Evolutionary conservation across 2,888 invertebrate genomes (phyloP).

Genomic region (Drosophila neonasuta): DNA sequence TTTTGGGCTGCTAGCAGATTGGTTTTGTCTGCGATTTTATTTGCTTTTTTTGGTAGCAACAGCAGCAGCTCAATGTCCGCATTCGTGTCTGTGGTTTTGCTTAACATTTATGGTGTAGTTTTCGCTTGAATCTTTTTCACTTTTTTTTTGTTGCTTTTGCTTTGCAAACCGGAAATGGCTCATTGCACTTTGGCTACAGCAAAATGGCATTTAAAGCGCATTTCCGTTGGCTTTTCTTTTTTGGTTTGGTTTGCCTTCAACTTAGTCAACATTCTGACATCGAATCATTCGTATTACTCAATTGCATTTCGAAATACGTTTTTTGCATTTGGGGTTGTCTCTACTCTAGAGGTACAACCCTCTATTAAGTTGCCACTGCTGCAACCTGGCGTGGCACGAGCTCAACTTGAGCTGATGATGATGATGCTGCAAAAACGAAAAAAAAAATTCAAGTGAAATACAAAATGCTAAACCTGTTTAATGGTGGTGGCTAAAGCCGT

Average conservation of each 20-base stretch:
- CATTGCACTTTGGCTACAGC: conserved; percentile 78
- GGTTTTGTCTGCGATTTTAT: conserved; percentile 64
- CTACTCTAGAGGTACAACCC: conserved; percentile 53
- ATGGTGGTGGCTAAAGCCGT: conserved; percentile 61
- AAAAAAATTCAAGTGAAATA: conserved; percentile 31
- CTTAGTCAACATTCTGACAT: conserved; percentile 51
- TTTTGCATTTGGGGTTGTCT: conserved; percentile 27
- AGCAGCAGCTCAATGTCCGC: conserved; percentile 42
- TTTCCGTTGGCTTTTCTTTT: conserved; percentile 59
- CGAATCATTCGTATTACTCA: conserved; percentile 46
- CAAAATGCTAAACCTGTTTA: conserved; percentile 63
- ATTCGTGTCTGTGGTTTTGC: conserved; percentile 69
- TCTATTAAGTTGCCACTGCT: conserved; percentile 52
- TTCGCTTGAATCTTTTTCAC: conserved; percentile 17
- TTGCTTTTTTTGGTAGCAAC: conserved; percentile 14
- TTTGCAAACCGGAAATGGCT: conserved; percentile 64
- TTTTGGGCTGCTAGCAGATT: conserved; percentile 70
- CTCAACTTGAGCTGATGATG: conserved; percentile 48
- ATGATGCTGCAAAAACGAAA: conserved; percentile 54
- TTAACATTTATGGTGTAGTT: conserved; percentile 68
- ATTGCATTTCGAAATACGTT: conserved; percentile 47
- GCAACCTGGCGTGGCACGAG: conserved; percentile 60
- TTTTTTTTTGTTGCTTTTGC: conserved; percentile 23
- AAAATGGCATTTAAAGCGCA: conserved; percentile 77
- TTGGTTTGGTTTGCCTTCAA: conserved; percentile 6